These are phyloP conservation scores for Abrostola triplasia DNA, from an alignment of 2,888 invertebrate species.

Conservation along the genomic window DNA sequence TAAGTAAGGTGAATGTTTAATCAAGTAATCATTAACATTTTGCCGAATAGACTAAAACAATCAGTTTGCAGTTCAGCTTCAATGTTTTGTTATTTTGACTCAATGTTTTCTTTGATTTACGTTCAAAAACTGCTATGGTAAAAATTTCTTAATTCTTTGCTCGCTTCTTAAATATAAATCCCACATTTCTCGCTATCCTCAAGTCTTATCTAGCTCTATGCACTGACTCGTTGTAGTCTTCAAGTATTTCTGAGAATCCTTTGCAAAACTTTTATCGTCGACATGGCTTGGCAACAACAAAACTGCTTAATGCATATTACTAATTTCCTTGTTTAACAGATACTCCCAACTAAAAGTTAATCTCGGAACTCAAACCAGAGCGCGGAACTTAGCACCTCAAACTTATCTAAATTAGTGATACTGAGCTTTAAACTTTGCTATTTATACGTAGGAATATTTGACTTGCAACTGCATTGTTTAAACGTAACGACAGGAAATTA, in stretches of 20 bases:
- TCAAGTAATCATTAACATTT: too few species aligned
- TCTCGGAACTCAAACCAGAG: slow-evolving; percentile 10
- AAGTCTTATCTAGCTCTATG: background rate
- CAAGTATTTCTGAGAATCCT: slow-evolving; percentile 5
- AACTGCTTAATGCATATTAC: slow-evolving; percentile 16
- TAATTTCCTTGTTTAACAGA: slow-evolving; percentile 36
- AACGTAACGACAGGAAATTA: too few species aligned
- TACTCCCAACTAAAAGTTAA: slow-evolving; percentile 17
- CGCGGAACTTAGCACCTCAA: slow-evolving; percentile 11
- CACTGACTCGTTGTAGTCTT: background rate
- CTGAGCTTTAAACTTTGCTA: background rate
- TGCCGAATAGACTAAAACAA: too few species aligned
- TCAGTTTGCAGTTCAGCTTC: too few species aligned
- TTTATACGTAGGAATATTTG: background rate
- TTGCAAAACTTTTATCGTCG: slow-evolving; percentile 33
- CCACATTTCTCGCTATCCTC: too few species aligned
- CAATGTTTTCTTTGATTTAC: too few species aligned
- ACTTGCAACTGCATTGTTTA: too few species aligned
- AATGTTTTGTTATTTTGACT: too few species aligned
- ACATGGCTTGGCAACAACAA: slow-evolving; percentile 4
- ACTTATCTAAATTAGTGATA: slow-evolving; percentile 16
- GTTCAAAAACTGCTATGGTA: too few species aligned
- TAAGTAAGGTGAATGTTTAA: too few species aligned
- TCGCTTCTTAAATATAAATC: too few species aligned
- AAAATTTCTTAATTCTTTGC: too few species aligned